Percentiles rank a stretch among this genome's conserved stretches.
These are phyloP conservation scores for Mesocentrotus franciscanus DNA, from an alignment of 53 echinoderm and acorn worm genomes.

Conservation along the genomic window DNA sequence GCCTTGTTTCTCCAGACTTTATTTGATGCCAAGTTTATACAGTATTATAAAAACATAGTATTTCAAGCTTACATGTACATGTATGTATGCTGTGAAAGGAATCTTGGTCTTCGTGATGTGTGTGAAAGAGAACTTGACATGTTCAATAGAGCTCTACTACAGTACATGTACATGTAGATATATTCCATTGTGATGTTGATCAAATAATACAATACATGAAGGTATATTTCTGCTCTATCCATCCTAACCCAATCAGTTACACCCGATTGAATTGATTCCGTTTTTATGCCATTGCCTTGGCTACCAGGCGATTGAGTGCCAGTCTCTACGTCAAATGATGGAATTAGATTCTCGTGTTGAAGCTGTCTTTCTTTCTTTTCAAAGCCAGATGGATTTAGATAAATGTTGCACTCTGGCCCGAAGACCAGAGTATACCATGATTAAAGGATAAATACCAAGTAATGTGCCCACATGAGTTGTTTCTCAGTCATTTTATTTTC, in stretches of 20 bases:
- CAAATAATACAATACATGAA: neutral
- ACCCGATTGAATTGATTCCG: constrained; percentile 36
- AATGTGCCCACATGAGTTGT: no score
- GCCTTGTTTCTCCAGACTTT: neutral
- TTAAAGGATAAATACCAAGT: no score
- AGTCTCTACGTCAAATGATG: constrained; percentile 39
- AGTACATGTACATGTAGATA: neutral
- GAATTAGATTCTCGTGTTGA: neutral
- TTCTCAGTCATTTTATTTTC: no score
- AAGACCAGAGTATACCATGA: no score
- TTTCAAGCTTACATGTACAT: neutral
- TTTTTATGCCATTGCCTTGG: constrained; percentile 37
- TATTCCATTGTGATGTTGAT: neutral
- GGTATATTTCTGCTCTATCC: neutral
- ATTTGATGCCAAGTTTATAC: neutral
- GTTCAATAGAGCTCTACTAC: neutral
- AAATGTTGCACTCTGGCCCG: no score
- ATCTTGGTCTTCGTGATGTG: neutral
- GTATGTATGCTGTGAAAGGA: neutral
- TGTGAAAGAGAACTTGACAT: neutral
- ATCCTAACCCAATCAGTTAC: constrained; percentile 33
- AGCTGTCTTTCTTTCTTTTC: neutral
- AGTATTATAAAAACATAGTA: no score
- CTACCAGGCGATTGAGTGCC: constrained; percentile 23
- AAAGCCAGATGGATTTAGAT: neutral